Evolutionary conservation across 2,113 vertebrate species (phyloP).

Genomic region (Phylloscopus whistleri): DNA sequence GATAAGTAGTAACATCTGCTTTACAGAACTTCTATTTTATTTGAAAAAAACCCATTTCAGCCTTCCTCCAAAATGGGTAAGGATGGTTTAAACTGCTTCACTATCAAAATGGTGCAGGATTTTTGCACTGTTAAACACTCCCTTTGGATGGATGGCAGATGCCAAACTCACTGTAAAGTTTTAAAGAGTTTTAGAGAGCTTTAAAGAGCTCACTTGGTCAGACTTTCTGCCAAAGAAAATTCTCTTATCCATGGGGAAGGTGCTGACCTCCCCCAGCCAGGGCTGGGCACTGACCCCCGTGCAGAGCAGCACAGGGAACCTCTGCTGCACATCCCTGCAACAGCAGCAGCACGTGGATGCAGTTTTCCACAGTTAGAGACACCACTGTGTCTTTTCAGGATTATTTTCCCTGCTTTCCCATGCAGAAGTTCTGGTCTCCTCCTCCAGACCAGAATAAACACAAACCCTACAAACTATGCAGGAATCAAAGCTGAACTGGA

Average conservation of each 20-base stretch:
- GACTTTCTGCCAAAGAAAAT: neutral
- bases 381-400: neutral
- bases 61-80: neutral
- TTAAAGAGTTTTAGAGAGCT: neutral
- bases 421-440: neutral
- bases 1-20: conserved; percentile 39
- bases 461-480: neutral
- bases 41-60: neutral
- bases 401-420: neutral
- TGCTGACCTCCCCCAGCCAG: neutral
- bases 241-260: neutral
- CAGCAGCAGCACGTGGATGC: accelerated
- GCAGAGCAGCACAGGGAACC: neutral
- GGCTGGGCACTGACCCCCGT: neutral
- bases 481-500: neutral
- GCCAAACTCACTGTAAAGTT: neutral
- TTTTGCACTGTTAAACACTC: neutral
- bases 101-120: neutral
- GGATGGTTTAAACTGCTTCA: neutral
- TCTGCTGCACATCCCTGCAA: neutral
- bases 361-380: neutral
- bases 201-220: neutral
- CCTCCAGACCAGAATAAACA: neutral
- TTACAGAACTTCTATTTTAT: neutral
- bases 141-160: neutral